Base-by-base conservation (phyloP, 2,888 invertebrate species). In the Nomada lathburiana region DNA sequence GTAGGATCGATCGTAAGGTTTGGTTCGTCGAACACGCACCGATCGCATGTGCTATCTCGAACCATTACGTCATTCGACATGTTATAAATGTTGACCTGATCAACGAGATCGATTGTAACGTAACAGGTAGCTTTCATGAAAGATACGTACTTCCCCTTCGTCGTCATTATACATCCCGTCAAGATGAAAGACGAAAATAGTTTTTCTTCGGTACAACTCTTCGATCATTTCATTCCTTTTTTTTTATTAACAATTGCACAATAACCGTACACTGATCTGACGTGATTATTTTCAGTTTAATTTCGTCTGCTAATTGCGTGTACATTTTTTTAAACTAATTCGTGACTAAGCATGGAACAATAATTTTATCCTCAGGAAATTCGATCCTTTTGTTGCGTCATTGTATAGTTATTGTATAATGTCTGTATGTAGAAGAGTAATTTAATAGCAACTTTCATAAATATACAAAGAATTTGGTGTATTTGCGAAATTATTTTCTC, bases 51-150 rank as follows among this genome's bases (percentile, higher is more conserved):
- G 20, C 23, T 79, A 64, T 72, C 70, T 81, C 67, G 53, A n/a
- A 20, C 47, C 55, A 13, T 82, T 81, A 63, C 82, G 82, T 75
- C 75, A 82, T 55, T 67, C 29, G 29, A 36, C 50, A 29, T 59
- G 65, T 81, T 47, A 69, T 74, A 70, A 60, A 20, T 50, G 5
- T 52, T 9, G 53, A 53, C 42, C 57, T 57, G 73, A 72, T 80
- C 60, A 79, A 79, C 67, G 47, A 18, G 72, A 65, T 42, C 42
- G 80, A 67, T 72, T 57, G 55, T 36, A 63, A 36, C 55, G 63
- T 72, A 57, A 80, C 80, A 68, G 65, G 72, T 72, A 80, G 63
- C 50, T 55, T 63, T 64, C n/a, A n/a, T 23, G 59, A 50, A 52
- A 69, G 59, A 57, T 29, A 18, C 55, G 36, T 64, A 78, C 69